Percentiles rank a stretch among this genome's conserved stretches.
Evolutionary conservation across 1,140 invertebrate species (phyloP).

Genomic region (Zaprionus camerounensis): DNA sequence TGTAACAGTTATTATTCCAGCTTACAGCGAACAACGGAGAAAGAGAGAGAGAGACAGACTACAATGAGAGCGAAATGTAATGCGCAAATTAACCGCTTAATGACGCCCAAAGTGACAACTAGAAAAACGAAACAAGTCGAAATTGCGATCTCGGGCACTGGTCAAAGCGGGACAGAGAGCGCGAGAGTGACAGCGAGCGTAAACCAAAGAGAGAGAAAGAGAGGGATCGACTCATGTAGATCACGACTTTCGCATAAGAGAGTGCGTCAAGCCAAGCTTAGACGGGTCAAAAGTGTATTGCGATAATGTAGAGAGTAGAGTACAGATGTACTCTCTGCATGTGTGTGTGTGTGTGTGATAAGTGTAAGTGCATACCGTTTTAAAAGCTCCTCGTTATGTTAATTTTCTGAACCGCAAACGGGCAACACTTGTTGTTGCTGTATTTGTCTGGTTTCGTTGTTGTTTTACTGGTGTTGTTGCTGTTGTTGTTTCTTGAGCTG

Average conservation of each 20-base stretch:
- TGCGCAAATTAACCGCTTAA: conserved; percentile 59
- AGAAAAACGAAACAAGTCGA: conserved; percentile 19
- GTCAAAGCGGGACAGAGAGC: conserved; percentile 5
- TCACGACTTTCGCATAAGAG: neutral
- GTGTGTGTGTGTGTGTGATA: conserved; percentile 12
- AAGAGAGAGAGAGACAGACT: neutral
- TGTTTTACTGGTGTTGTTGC: neutral
- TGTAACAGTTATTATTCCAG: conserved; percentile 47
- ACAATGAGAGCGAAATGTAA: conserved; percentile 7
- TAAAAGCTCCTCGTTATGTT: conserved; percentile 42
- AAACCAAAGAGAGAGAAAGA: neutral
- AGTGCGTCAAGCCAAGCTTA: conserved; percentile 59
- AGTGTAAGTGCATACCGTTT: conserved; percentile 68
- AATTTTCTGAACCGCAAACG: conserved; percentile 41
- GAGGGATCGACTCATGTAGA: neutral
- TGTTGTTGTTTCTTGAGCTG: conserved; percentile 15
- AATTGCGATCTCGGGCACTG: neutral
- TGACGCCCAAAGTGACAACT: conserved; percentile 23
- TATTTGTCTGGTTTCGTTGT: conserved; percentile 23
- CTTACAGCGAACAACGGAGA: conserved; percentile 5
- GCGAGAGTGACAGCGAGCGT: conserved; percentile 17
- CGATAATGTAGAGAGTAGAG: conserved; percentile 20
- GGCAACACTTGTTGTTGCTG: conserved; percentile 23
- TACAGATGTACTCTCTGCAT: neutral
- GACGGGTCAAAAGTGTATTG: conserved; percentile 38